Conservation (phyloP, 2,113 vertebrate genomes). For the Muntiacus muntjak region DNA sequence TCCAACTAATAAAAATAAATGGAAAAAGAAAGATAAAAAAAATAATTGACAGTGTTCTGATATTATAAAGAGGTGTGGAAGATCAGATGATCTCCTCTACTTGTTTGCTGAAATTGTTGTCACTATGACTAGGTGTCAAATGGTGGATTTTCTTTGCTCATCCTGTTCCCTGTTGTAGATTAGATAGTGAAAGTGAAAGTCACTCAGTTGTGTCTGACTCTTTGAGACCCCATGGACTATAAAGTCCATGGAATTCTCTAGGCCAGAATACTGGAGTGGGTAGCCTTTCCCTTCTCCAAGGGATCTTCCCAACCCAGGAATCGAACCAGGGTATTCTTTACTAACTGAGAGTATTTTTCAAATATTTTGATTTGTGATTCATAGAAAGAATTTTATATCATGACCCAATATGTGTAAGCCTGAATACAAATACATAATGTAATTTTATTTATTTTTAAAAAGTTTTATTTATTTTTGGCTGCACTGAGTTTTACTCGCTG, state of each 20-base stretch:
- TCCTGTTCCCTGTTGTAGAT: not conserved
- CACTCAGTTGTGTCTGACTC: not conserved
- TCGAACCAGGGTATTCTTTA: not conserved
- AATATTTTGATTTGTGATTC: not conserved
- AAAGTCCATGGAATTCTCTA: not conserved
- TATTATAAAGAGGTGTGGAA: not conserved
- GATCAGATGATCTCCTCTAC: not conserved
- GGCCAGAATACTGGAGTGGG: not conserved
- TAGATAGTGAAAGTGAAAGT: not conserved
- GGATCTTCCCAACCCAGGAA: not conserved
- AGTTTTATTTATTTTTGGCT: not conserved
- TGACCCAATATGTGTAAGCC: not conserved
- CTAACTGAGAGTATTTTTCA: not conserved
- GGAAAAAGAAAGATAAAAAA: no score
- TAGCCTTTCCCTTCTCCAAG: not conserved
- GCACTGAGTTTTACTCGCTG: not conserved
- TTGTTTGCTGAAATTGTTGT: not conserved
- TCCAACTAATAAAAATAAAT: no score
- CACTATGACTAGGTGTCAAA: not conserved
- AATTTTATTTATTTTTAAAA: not conserved
- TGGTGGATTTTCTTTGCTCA: not conserved
- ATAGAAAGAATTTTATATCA: slow-evolving; percentile 7
- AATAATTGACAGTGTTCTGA: not conserved
- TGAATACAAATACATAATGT: not conserved
- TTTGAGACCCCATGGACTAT: not conserved